phyloP scores from a whole-genome alignment of 1,140 invertebrate species.

The Belonocnema kinseyi region DNA sequence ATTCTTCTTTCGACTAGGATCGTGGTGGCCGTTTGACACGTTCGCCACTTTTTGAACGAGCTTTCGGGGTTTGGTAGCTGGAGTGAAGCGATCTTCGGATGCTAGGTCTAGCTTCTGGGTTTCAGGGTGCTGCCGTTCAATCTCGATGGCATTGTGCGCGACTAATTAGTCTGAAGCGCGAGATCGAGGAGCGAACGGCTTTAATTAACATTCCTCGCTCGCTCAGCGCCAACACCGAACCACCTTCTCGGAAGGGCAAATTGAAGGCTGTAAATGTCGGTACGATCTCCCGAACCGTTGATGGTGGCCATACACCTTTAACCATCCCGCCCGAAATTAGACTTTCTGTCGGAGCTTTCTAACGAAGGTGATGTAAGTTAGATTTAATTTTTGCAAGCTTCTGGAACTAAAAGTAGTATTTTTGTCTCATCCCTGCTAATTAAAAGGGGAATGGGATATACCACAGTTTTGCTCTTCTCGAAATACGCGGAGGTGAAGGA shows the following conservation, averaged over 20 bases:
- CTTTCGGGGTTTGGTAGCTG: conserved; percentile 51
- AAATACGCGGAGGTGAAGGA: too few species aligned
- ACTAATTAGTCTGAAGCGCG: conserved; percentile 74
- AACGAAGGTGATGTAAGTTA: neutral
- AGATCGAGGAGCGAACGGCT: conserved; percentile 73
- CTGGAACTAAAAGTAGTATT: neutral
- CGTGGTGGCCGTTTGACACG: conserved; percentile 60
- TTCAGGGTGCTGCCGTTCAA: conserved; percentile 50
- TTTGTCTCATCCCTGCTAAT: too few species aligned
- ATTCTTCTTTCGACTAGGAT: conserved; percentile 66
- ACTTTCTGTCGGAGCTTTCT: conserved; percentile 15
- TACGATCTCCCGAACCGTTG: conserved; percentile 48
- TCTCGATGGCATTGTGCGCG: conserved; percentile 67
- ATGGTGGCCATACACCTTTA: conserved; percentile 49
- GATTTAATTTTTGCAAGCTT: neutral
- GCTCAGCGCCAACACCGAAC: conserved; percentile 57
- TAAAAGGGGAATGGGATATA: too few species aligned
- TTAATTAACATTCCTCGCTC: conserved; percentile 75
- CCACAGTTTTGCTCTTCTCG: too few species aligned
- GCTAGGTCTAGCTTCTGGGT: conserved; percentile 57
- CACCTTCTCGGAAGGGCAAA: conserved; percentile 68
- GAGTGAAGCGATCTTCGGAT: conserved; percentile 68
- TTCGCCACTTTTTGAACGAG: conserved; percentile 62
- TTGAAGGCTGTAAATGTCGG: conserved; percentile 73
- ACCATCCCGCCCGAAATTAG: conserved; percentile 42